phyloP scores from a whole-genome alignment of 2,797 vertebrate genomes.

The Otus scops region DNA sequence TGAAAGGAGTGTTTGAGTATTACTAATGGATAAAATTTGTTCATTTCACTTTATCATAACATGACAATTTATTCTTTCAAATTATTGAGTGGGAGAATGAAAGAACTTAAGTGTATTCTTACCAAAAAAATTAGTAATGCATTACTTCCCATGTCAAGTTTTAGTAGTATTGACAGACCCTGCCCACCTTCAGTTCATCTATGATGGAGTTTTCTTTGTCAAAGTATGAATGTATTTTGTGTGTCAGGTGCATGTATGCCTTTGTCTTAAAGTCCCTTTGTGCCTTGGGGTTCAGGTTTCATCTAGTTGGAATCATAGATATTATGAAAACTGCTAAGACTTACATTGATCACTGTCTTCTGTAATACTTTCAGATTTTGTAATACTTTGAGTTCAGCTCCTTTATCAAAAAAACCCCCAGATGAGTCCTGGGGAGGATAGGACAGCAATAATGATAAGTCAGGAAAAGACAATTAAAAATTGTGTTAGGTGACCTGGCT shows the following conservation, averaged over 20 bases:
- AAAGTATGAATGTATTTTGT: not conserved
- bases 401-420: accelerated
- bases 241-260: not conserved
- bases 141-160: not conserved
- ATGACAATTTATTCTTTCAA: not conserved
- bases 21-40: not conserved
- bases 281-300: not conserved
- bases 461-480: not conserved
- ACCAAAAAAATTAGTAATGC: not conserved
- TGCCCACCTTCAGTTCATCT: not conserved
- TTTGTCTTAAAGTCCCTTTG: not conserved
- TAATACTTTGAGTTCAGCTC: not conserved
- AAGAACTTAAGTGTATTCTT: not conserved
- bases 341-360: not conserved
- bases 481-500: not conserved
- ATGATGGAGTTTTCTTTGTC: not conserved
- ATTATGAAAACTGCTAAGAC: not conserved
- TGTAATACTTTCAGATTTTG: not conserved
- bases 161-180: not conserved
- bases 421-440: not conserved
- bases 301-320: not conserved
- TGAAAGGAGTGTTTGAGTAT: not conserved
- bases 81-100: not conserved
- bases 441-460: not conserved
- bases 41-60: not conserved